Evolutionary conservation across 1,140 invertebrate genomes (phyloP).

Genomic region (Lepidostoma basale): DNA sequence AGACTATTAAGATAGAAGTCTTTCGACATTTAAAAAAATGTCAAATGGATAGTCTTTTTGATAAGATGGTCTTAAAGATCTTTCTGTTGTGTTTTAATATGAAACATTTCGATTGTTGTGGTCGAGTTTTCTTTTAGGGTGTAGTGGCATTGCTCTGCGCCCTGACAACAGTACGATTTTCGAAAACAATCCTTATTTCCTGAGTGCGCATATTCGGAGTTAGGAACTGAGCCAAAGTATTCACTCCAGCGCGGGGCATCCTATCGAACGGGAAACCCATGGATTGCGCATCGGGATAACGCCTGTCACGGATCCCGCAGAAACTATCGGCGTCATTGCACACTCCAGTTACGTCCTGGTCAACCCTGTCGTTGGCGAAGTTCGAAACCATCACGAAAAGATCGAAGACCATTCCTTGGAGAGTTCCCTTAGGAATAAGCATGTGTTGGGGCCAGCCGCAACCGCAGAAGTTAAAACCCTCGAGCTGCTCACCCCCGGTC

Average conservation of each 20-base stretch:
- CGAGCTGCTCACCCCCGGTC: conserved; percentile 57
- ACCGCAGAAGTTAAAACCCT: conserved; percentile 78
- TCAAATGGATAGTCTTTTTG: too few species aligned
- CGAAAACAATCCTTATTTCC: conserved; percentile 61
- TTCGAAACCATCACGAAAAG: conserved; percentile 84
- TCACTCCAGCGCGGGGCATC: conserved; percentile 54
- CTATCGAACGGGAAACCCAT: conserved; percentile 85
- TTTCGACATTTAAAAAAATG: too few species aligned
- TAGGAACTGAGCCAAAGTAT: conserved; percentile 66
- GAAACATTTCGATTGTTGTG: too few species aligned
- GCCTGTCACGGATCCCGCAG: conserved; percentile 73
- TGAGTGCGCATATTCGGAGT: conserved; percentile 71
- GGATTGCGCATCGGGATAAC: conserved; percentile 72
- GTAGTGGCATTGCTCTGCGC: neutral
- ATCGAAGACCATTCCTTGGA: conserved; percentile 70
- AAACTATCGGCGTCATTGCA: conserved; percentile 76
- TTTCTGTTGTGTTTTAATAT: too few species aligned
- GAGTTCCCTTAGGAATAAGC: conserved; percentile 76
- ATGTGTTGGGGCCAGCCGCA: conserved; percentile 89
- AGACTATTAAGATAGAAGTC: too few species aligned
- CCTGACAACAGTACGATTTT: conserved; percentile 49
- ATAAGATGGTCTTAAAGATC: neutral
- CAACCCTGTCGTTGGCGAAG: conserved; percentile 70
- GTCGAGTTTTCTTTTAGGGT: neutral
- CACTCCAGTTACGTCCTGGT: conserved; percentile 43